phyloP scores from a whole-genome alignment of 2,888 invertebrate genomes.

The Timema cristinae region DNA sequence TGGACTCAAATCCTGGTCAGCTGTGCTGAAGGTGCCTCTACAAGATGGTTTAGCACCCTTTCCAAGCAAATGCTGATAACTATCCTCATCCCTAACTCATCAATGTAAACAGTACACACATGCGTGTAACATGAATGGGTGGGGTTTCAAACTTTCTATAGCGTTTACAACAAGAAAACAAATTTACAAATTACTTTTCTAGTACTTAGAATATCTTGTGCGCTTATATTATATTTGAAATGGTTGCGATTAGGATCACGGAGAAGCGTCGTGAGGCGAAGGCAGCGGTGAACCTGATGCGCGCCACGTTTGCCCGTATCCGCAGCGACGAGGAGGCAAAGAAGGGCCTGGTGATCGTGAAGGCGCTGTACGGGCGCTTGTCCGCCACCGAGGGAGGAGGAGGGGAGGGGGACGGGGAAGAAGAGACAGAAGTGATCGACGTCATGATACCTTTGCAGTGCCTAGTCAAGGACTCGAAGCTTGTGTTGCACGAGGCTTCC shows the following conservation, averaged over 20 bases:
- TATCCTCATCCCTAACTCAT: too few species aligned
- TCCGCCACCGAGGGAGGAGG: constrained; percentile 29
- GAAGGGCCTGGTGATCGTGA: constrained; percentile 78
- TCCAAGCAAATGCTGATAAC: too few species aligned
- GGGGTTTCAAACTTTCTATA: too few species aligned
- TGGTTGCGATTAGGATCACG: constrained; percentile 51
- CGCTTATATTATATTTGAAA: too few species aligned
- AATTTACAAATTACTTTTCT: too few species aligned
- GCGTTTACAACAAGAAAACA: too few species aligned
- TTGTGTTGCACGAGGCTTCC: constrained; percentile 76
- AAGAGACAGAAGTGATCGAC: constrained; percentile 59
- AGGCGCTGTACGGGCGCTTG: constrained; percentile 74
- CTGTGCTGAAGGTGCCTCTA: too few species aligned
- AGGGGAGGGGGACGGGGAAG: constrained; percentile 13
- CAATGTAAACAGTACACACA: too few species aligned
- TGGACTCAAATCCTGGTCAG: too few species aligned
- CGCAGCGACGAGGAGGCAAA: constrained; percentile 74
- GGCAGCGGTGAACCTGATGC: constrained; percentile 86
- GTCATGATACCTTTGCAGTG: constrained; percentile 95
- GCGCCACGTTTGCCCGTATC: constrained; percentile 81
- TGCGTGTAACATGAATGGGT: too few species aligned
- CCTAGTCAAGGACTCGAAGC: constrained; percentile 84
- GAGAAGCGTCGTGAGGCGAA: constrained; percentile 81
- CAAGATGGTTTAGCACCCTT: too few species aligned
- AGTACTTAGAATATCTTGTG: too few species aligned